Evolutionary conservation across 2,888 invertebrate genomes (phyloP), one percentile per base, ranked within the genome.

Genomic region (Cheilosia grossa): DNA sequence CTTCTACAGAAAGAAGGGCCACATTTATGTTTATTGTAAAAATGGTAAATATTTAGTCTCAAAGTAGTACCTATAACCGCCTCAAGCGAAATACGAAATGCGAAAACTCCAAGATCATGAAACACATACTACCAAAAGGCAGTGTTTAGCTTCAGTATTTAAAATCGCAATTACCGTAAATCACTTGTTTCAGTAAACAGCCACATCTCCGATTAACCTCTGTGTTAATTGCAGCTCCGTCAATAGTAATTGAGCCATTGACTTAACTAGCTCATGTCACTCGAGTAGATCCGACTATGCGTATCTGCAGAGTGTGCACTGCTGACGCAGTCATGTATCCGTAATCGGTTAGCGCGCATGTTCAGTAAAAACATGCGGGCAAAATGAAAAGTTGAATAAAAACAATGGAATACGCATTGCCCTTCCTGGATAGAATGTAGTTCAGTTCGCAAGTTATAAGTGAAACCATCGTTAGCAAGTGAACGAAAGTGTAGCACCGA

Each of bases 221-320:
- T 69, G 53, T 40, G 59, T 61, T 77, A 69, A 77, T 77, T 77
- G 69, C 67, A 59, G 21, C 59, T 33, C 51, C 59, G 53, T 67
- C 69, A 77, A 33, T 17, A 21, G n/a, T 77, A 69, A 77, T 77
- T 69, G 69, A 77, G 75, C 51, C 42, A 75, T 75, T 75, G 75
- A 67, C 75, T 77, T 53, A 67, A 59, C 59, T 51, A 53, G 69
- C 51, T 53, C 51, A 61, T 69, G 75, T 77, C 69, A 69, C 59
- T 37, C 33, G 30, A 56, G 67, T 59, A 44, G 56, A 64, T 64
- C n/a, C 33, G 40, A 56, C 37, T 74, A 19, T 9, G 37, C 19
- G 54, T 24, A 37, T 56, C 47, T 56, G 40, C 19, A 30, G 4
- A 30, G 49, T 44, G 42, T 19, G 27, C 30, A 67, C 17, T 13